Conservation (phyloP, 2,113 vertebrate species). For the Heterotis niloticus region DNA sequence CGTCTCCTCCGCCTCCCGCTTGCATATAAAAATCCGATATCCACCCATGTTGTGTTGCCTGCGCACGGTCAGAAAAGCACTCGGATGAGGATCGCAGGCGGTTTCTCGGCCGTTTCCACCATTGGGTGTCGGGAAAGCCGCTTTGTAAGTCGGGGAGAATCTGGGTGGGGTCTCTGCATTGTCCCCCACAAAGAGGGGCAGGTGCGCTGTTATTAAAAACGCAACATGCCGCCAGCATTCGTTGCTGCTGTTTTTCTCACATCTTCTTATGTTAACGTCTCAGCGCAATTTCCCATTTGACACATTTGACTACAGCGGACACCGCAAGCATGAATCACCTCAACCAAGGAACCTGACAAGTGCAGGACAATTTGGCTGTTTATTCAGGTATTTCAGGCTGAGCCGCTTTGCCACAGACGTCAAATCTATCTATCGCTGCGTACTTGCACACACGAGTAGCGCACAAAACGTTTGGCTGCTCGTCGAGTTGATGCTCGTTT, state of each 20-base stretch:
- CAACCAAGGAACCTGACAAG: too few species aligned
- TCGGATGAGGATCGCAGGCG: neutral
- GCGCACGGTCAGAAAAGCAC: too few species aligned
- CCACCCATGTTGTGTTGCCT: too few species aligned
- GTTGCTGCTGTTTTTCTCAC: neutral
- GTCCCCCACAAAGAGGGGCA: constrained; percentile 58
- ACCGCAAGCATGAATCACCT: too few species aligned
- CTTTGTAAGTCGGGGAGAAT: constrained; percentile 44
- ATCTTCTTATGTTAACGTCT: neutral
- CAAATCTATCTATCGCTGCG: neutral
- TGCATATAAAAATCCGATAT: too few species aligned
- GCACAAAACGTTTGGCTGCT: neutral
- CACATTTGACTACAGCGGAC: too few species aligned
- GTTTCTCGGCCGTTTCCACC: too few species aligned
- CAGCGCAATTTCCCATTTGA: neutral
- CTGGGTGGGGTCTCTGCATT: constrained; percentile 78
- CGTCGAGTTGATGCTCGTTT: constrained; percentile 2
- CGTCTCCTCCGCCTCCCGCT: neutral
- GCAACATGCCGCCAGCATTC: neutral
- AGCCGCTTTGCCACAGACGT: too few species aligned
- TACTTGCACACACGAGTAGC: neutral
- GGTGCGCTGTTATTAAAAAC: constrained; percentile 52
- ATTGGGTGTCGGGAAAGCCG: neutral
- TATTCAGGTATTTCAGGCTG: too few species aligned
- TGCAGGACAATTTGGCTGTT: too few species aligned